These are phyloP conservation scores for Scolopax mira DNA, from an alignment of 2,113 vertebrate species.

Conservation along the genomic window DNA sequence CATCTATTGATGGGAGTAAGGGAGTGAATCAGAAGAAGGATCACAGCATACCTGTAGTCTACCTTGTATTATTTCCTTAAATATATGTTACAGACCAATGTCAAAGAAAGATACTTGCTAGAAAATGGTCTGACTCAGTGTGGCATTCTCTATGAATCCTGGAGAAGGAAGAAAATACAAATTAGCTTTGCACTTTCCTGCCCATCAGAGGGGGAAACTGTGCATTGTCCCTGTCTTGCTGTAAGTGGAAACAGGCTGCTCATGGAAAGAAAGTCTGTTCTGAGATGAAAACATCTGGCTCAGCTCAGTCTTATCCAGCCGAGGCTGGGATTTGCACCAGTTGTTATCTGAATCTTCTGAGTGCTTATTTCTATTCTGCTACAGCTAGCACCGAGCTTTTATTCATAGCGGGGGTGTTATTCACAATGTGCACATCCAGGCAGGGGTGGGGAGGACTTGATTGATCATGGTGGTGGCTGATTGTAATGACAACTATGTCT, in stretches of 20 bases:
- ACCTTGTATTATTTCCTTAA: neutral
- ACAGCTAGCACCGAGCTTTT: neutral
- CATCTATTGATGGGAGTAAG: neutral
- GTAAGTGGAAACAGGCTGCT: slow-evolving; percentile 34
- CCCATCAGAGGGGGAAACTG: neutral
- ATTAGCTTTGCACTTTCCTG: neutral
- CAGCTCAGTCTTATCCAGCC: neutral
- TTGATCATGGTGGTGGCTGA: neutral
- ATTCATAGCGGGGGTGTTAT: neutral
- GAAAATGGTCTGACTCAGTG: neutral
- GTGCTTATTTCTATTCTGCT: neutral
- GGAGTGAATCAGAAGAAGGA: neutral
- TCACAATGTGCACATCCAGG: neutral
- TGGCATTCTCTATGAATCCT: neutral
- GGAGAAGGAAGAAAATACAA: neutral
- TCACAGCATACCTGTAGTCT: neutral
- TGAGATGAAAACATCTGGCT: neutral
- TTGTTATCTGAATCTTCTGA: slow-evolving; percentile 14
- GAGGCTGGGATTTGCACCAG: slow-evolving; percentile 30
- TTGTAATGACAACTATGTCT: neutral
- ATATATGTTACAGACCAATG: neutral
- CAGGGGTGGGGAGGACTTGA: neutral
- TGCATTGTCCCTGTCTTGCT: neutral
- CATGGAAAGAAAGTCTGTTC: neutral
- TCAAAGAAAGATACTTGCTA: neutral